These are phyloP conservation scores for Drosophila limbata DNA, from an alignment of 2,888 invertebrate species.

Conservation along the genomic window DNA sequence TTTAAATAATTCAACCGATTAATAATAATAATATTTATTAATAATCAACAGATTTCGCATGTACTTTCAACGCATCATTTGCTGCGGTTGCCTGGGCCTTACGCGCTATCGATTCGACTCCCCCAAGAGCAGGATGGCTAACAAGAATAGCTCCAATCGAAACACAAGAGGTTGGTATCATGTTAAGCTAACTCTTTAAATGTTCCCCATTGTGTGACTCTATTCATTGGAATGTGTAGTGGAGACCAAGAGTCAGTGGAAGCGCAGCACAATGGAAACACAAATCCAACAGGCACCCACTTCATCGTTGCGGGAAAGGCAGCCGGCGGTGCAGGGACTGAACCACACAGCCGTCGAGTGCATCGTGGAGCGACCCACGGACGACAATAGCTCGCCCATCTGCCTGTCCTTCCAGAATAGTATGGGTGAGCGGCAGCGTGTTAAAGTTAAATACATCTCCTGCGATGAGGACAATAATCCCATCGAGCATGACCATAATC, in stretches of 20 bases:
- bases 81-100: slow-evolving; percentile 86
- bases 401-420: slow-evolving; percentile 75
- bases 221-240: slow-evolving; percentile 50
- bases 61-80: slow-evolving; percentile 90
- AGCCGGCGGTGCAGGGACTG: slow-evolving; percentile 22
- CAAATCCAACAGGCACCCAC: slow-evolving; percentile 79
- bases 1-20: too few relatives aligned
- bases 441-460: slow-evolving; percentile 81
- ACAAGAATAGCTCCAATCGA: slow-evolving; percentile 72
- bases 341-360: slow-evolving; percentile 62
- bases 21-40: too few relatives aligned
- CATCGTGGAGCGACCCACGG: slow-evolving; percentile 59
- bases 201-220: neutral
- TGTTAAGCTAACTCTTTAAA: neutral
- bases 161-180: slow-evolving; percentile 63
- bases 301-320: slow-evolving; percentile 47
- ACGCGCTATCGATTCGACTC: slow-evolving; percentile 71
- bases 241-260: slow-evolving; percentile 79
- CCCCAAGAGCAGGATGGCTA: slow-evolving; percentile 64
- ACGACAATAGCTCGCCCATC: slow-evolving; percentile 68
- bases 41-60: slow-evolving; percentile 87
- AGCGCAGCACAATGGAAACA: slow-evolving; percentile 84
- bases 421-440: slow-evolving; percentile 63
- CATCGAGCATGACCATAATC: slow-evolving; percentile 50
- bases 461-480: slow-evolving; percentile 84